phyloP scores from a whole-genome alignment of 2,797 vertebrate genomes.

The Pachyuromys duprasi region DNA sequence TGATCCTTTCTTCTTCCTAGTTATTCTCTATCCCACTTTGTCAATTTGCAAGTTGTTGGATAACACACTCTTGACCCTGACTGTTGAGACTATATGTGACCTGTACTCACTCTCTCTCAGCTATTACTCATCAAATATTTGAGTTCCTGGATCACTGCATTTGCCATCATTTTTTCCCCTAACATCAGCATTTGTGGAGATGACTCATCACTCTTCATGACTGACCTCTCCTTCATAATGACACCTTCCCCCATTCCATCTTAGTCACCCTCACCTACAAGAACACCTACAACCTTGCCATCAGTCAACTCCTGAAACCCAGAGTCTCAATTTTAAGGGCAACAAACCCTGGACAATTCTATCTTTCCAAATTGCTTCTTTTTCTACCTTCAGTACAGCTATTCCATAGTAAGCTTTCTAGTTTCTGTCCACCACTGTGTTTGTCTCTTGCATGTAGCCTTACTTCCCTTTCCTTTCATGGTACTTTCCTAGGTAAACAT shows the following conservation, averaged over 20 bases:
- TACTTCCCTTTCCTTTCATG: background rate
- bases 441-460: background rate
- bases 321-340: background rate
- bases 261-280: background rate
- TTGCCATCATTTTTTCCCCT: background rate
- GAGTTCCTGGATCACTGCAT: background rate
- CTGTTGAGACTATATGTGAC: background rate
- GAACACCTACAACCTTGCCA: background rate
- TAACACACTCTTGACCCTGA: background rate
- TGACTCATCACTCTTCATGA: background rate
- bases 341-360: background rate
- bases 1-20: background rate
- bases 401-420: background rate
- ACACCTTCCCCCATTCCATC: too few species aligned
- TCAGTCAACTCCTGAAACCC: background rate
- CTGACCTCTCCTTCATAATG: background rate
- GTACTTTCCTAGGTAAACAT: background rate
- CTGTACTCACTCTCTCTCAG: background rate
- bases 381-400: background rate
- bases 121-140: conserved; percentile 7
- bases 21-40: background rate
- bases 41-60: background rate
- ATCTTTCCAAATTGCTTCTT: background rate
- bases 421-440: background rate
- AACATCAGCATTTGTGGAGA: background rate